These are phyloP conservation scores for Eulemur rubriventer DNA, from an alignment of 2,797 vertebrate species.

Conservation along the genomic window DNA sequence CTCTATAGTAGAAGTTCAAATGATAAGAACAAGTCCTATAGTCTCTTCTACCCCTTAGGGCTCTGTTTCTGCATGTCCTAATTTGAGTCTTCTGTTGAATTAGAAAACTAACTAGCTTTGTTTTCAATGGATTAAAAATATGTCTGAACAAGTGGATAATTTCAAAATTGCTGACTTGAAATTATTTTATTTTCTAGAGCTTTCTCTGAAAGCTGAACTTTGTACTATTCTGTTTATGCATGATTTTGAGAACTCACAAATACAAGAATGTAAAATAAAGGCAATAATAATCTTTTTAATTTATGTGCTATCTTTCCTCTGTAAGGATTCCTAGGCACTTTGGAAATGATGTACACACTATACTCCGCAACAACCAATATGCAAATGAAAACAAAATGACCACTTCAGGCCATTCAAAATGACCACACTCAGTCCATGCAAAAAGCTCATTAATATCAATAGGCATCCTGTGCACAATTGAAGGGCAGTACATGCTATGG, in stretches of 20 bases:
- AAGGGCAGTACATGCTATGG: conserved; percentile 38
- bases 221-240: neutral
- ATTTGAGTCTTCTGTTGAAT: neutral
- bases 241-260: neutral
- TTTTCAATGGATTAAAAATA: conserved; percentile 49
- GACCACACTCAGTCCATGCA: conserved; percentile 35
- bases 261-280: conserved; percentile 46
- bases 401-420: conserved; percentile 64
- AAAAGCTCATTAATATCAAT: conserved; percentile 72
- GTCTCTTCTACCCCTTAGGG: neutral
- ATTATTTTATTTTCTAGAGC: conserved; percentile 31
- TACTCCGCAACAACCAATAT: conserved; percentile 42
- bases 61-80: neutral
- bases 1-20: neutral
- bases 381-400: conserved; percentile 60
- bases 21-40: neutral
- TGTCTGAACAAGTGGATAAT: neutral
- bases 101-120: conserved; percentile 4
- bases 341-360: conserved; percentile 21
- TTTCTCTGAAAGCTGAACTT: neutral
- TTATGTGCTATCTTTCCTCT: conserved; percentile 10
- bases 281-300: conserved; percentile 20
- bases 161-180: conserved; percentile 42
- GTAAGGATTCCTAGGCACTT: neutral
- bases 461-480: conserved; percentile 30